These are phyloP conservation scores for Oncorhynchus gorbuscha DNA, from an alignment of 2,113 vertebrate species.

Conservation along the genomic window DNA sequence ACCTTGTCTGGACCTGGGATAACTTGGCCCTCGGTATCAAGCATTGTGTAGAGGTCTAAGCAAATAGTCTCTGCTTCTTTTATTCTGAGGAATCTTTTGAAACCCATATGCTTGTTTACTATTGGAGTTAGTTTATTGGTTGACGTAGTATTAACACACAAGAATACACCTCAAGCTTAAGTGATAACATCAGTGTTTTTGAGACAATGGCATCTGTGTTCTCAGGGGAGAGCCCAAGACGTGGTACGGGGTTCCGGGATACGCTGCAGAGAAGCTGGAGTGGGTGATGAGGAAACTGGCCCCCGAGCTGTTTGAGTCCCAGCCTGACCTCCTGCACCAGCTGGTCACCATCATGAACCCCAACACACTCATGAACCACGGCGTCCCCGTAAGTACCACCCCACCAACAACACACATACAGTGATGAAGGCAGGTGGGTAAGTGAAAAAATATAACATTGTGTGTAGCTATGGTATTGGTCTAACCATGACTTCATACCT, in stretches of 20 bases:
- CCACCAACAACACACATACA: background rate
- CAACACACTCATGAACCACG: constrained; percentile 95
- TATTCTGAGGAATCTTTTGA: background rate
- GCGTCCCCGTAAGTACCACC: constrained; percentile 85
- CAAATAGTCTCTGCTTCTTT: background rate
- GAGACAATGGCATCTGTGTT: background rate
- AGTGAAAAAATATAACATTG: background rate
- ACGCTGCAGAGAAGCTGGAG: constrained; percentile 93
- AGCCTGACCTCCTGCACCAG: constrained; percentile 97
- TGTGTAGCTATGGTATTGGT: background rate
- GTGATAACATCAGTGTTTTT: background rate
- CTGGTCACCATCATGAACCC: constrained; percentile 99
- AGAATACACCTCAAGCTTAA: background rate
- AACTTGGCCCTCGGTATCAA: too few species aligned
- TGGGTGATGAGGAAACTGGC: constrained; percentile 95
- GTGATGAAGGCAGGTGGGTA: background rate
- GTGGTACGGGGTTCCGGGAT: constrained; percentile 96
- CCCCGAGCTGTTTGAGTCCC: constrained; percentile 93
- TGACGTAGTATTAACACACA: background rate
- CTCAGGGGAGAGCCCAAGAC: constrained; percentile 97
- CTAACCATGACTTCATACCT: background rate
- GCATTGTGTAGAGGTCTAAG: too few species aligned
- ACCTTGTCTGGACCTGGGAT: background rate
- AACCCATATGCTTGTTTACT: background rate
- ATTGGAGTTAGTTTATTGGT: background rate